Evolutionary conservation across 1,140 invertebrate genomes (phyloP), one percentile per base, ranked within the genome.

Genomic region (Caerostris extrusa): DNA sequence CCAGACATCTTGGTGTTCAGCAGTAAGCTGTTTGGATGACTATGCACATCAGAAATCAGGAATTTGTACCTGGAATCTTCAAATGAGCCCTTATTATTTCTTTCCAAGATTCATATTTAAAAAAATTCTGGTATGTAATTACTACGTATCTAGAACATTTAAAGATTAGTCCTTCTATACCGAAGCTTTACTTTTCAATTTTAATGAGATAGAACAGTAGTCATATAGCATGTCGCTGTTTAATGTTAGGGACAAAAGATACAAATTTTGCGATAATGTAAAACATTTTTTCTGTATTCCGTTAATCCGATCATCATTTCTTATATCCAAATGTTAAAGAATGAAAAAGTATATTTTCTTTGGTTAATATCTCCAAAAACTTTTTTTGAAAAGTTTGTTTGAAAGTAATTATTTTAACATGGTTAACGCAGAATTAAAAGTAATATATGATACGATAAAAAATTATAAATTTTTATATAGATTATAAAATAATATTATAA

Each of bases 1-100:
- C 34, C 85, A 87, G 53, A 64, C 60, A 53, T 53, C 85, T 87
- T 87, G 19, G 71, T 77, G 34, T 53, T 77, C 71, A 53, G 71
- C 71, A 77, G 19, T 6, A 34, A 2, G 34, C 34, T 87, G 50
- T 64, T 53, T 87, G 57, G 85, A 87, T 60, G 57, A 53, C 14
- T 87, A 87, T 87, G 57, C 7, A 64, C 50, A 34, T 61, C 71
- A 77, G 71, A 77, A 53, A 77, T 34, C 12, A 53, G 3, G 12
- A 77, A 12, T 50, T 77, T 12, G 50, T 5, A 77, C 53, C 53
- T 50, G 8, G 34, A 0, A 50, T 50, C 71, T 77, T 53, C 71
- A 77, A 77, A 77, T 77, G 71, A 77, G 71, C 34, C 53, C 34
- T 10, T 77, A n/a, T 53, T 77, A 3, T 71, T 77, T 77, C 19